These are phyloP conservation scores for Plusia festucae DNA, from an alignment of 2,888 invertebrate species.

Conservation along the genomic window DNA sequence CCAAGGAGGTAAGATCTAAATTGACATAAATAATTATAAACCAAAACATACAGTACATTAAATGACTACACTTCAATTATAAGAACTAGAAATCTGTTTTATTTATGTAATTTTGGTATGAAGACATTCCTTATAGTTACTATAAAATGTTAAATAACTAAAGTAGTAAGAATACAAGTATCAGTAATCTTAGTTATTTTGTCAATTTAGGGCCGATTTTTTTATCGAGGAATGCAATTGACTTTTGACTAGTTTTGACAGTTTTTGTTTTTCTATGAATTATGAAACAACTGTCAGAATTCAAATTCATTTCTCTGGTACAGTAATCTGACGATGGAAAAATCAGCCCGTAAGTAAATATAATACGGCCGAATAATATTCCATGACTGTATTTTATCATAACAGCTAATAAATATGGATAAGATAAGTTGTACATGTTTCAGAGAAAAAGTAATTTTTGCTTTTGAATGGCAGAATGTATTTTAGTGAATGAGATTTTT, in stretches of 20 bases:
- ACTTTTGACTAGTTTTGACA: too few species aligned
- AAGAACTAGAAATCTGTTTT: constrained; percentile 25
- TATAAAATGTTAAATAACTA: constrained; percentile 6
- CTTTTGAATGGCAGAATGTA: neutral
- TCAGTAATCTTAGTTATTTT: neutral
- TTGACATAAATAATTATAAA: constrained; percentile 16
- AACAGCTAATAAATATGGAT: neutral
- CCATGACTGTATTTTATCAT: constrained; percentile 5
- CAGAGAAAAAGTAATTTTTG: neutral
- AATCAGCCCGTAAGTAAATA: too few species aligned
- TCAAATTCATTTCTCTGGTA: too few species aligned
- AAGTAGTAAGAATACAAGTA: constrained; percentile 23
- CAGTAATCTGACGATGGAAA: too few species aligned
- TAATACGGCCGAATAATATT: constrained; percentile 5
- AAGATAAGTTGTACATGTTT: neutral
- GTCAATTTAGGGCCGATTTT: too few species aligned
- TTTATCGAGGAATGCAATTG: too few species aligned
- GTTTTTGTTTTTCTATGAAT: too few species aligned
- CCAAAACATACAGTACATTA: constrained; percentile 1
- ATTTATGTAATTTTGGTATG: constrained; percentile 27
- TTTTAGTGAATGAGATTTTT: neutral
- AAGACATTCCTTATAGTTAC: constrained; percentile 31
- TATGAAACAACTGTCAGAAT: too few species aligned
- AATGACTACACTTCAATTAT: constrained; percentile 15
- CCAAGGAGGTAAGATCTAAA: constrained; percentile 34